phyloP scores from a whole-genome alignment of 2,888 invertebrate genomes.

The Agriotes lineatus region DNA sequence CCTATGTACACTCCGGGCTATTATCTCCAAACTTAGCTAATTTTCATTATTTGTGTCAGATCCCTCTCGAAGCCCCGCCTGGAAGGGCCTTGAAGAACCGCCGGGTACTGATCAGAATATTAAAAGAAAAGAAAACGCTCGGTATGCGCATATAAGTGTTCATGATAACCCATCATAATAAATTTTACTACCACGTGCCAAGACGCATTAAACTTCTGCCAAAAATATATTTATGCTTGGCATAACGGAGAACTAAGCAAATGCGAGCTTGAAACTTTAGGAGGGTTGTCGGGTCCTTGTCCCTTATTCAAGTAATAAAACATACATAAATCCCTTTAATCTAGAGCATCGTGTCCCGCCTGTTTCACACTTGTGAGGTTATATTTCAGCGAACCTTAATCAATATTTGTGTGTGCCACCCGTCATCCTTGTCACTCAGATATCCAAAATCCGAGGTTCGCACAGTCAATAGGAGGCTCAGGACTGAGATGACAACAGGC shows the following conservation, averaged over 20 bases:
- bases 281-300: slow-evolving; percentile 44
- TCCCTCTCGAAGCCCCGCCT: neutral
- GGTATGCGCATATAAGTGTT: slow-evolving; percentile 27
- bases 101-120: slow-evolving; percentile 10
- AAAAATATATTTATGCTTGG: slow-evolving; percentile 38
- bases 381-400: slow-evolving; percentile 36
- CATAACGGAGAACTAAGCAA: slow-evolving; percentile 40
- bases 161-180: slow-evolving; percentile 38
- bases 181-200: slow-evolving; percentile 39
- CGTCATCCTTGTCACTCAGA: slow-evolving; percentile 3
- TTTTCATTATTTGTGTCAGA: slow-evolving; percentile 25
- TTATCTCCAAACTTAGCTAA: slow-evolving; percentile 2
- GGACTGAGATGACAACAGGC: neutral
- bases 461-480: slow-evolving; percentile 4
- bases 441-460: slow-evolving; percentile 14
- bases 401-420: slow-evolving; percentile 31
- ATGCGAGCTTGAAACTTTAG: slow-evolving; percentile 43
- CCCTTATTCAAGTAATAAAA: slow-evolving; percentile 50
- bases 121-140: slow-evolving; percentile 27
- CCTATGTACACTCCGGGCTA: neutral
- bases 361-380: slow-evolving; percentile 40
- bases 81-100: slow-evolving; percentile 16
- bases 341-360: slow-evolving; percentile 44
- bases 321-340: slow-evolving; percentile 51
- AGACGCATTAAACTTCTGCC: slow-evolving; percentile 38